Evolutionary conservation across 2,888 invertebrate genomes (phyloP).

Genomic region (Tipula lateralis): DNA sequence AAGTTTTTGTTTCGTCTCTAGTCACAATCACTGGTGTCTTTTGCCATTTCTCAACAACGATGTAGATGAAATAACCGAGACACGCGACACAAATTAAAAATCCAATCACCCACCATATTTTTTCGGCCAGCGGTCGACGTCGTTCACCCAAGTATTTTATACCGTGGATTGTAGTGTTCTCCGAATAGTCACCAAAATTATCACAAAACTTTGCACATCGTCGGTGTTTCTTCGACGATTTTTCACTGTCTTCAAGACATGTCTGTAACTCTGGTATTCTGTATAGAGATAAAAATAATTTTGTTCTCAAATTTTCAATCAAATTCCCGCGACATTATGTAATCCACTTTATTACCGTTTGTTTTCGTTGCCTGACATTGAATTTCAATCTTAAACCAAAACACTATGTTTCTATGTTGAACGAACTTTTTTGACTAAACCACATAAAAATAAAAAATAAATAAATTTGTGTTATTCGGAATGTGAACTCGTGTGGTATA

Average conservation of each 20-base stretch:
- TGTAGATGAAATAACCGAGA: background rate
- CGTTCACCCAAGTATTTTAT: background rate
- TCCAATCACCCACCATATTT: conserved; percentile 25
- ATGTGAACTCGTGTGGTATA: too few relatives aligned
- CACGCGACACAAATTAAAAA: background rate
- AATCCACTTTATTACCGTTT: too few relatives aligned
- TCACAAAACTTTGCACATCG: background rate
- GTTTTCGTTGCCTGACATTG: too few relatives aligned
- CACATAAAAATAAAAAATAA: too few relatives aligned
- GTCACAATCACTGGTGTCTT: background rate
- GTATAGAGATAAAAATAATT: too few relatives aligned
- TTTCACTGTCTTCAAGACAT: background rate
- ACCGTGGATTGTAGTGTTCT: background rate
- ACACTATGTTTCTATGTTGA: too few relatives aligned
- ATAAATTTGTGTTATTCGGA: too few relatives aligned
- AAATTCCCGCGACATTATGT: too few relatives aligned
- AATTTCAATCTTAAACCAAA: too few relatives aligned
- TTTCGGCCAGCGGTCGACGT: background rate
- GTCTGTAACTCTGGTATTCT: background rate
- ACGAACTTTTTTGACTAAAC: too few relatives aligned
- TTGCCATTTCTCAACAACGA: background rate
- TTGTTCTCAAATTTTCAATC: too few relatives aligned
- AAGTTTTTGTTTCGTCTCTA: background rate
- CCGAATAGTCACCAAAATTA: background rate
- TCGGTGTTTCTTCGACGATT: background rate